phyloP scores from a whole-genome alignment of 2,797 vertebrate species.

The Chaenodraco wilsoni region DNA sequence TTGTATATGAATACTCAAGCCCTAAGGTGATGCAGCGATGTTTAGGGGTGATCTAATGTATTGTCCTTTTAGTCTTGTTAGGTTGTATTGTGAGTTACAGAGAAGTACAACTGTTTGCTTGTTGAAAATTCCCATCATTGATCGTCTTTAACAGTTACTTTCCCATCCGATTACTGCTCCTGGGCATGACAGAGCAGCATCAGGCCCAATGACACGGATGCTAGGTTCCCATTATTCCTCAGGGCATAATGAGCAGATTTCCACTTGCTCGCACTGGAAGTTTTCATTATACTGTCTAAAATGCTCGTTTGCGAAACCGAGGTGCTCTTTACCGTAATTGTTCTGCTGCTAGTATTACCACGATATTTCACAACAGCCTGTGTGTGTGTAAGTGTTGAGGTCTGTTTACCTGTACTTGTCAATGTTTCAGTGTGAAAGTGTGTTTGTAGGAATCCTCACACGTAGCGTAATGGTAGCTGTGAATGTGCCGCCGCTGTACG shows the following conservation, averaged over 20 bases:
- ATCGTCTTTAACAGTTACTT: slow-evolving; percentile 57
- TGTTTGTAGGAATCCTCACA: slow-evolving; percentile 4
- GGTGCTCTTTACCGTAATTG: slow-evolving; percentile 63
- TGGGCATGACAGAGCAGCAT: slow-evolving; percentile 51
- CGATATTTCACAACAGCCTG: slow-evolving; percentile 30
- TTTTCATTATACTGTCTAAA: slow-evolving; percentile 73
- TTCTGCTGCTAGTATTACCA: slow-evolving; percentile 52
- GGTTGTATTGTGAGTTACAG: neutral
- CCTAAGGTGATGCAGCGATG: neutral
- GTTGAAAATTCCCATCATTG: slow-evolving; percentile 33
- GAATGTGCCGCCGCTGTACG: slow-evolving; percentile 43
- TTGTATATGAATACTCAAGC: slow-evolving; percentile 1
- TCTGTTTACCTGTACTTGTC: slow-evolving; percentile 56
- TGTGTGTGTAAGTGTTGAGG: slow-evolving; percentile 40
- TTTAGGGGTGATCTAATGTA: neutral
- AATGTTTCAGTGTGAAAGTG: slow-evolving; percentile 5
- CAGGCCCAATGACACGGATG: slow-evolving; percentile 52
- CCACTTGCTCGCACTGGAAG: slow-evolving; percentile 54
- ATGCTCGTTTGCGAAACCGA: slow-evolving; percentile 62
- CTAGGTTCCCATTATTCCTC: slow-evolving; percentile 67
- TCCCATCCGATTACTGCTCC: slow-evolving; percentile 53
- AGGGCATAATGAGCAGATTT: slow-evolving; percentile 67
- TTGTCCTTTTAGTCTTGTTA: neutral
- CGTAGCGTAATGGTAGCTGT: slow-evolving; percentile 54
- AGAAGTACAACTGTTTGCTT: neutral